Base-by-base conservation (phyloP, 2,797 vertebrate genomes). In the Falco cherrug region DNA sequence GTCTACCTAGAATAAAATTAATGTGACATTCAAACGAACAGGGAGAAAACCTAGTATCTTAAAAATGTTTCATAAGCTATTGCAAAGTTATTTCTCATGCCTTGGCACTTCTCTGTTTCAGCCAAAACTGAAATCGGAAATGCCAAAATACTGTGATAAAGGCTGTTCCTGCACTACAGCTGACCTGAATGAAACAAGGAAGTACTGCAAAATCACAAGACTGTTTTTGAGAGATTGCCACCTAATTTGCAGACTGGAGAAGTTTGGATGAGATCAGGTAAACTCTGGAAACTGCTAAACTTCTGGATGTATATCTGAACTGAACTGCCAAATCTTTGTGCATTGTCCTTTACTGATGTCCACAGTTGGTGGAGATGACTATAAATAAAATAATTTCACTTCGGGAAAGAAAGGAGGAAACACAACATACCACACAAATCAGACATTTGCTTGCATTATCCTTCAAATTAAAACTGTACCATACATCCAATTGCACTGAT, bases 111-210 rank as follows among this genome's bases (percentile, higher is more conserved):
- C 76, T 65, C 83, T 90, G 24, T 87, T 96, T 93, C 82, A 96
- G 39, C 41, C 69, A 95, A 84, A 93, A 95, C 71, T 87, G 87
- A 87, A 95, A 94, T 89, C 4, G 19, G 80, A 95, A 97, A 96
- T 84, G 53, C 75, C 81, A 95, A 87, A 93, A 86, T 85, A 84
- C 60, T 89, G 68, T 82, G 87, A 93, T 76, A 94, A 94, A 85
- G 60, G 45, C 67, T 89, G 35, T 88, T 91, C 64, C 81, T 90
- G 85, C 59, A 75, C 79, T 84, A 50, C 75, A 65, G 79, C 53
- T 95, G 94, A 90, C 78, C 80, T 87, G 84, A 84, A 75, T 79
- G 78, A 94, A 96, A 94, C 48, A 89, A 83, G 90, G 81, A 96
- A 96, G 71, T 61, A 56, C 47, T 84, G 60, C 31, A 87, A 90